Percentiles rank a stretch among this genome's conserved stretches.
Conservation (phyloP, 2,113 vertebrate species). For the Malurus alboscapulatus region DNA sequence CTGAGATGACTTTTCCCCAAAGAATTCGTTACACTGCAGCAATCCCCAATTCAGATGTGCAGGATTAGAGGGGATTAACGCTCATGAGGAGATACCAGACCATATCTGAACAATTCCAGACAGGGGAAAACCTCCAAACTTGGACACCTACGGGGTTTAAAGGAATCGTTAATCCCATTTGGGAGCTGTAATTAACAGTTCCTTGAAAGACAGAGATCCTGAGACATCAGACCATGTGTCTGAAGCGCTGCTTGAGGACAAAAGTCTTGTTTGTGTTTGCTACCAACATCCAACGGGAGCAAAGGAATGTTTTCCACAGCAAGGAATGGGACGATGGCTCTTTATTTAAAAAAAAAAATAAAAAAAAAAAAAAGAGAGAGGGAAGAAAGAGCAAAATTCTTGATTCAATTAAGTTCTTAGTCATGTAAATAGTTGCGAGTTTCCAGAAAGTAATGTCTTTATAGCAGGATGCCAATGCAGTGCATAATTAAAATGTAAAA, state of each 20-base stretch:
- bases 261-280: neutral
- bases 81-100: neutral
- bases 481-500: slow-evolving; percentile 68
- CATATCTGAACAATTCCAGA: neutral
- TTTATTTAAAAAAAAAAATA: neutral
- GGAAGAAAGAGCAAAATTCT: slow-evolving; percentile 46
- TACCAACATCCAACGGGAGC: neutral
- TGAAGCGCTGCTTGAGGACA: neutral
- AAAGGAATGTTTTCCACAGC: neutral
- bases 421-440: slow-evolving; percentile 57
- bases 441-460: slow-evolving; percentile 63
- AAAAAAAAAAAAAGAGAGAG: fast-evolving
- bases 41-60: fast-evolving
- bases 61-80: neutral
- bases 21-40: neutral
- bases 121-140: neutral
- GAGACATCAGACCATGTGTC: neutral
- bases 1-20: neutral
- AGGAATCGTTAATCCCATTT: neutral
- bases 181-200: slow-evolving; percentile 11
- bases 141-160: neutral
- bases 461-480: slow-evolving; percentile 46
- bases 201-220: neutral
- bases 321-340: neutral
- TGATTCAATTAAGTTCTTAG: slow-evolving; percentile 70